Percentiles rank a stretch among this genome's conserved stretches.
phyloP scores from a whole-genome alignment of 2,888 invertebrate genomes.

The Agonum fuliginosum region DNA sequence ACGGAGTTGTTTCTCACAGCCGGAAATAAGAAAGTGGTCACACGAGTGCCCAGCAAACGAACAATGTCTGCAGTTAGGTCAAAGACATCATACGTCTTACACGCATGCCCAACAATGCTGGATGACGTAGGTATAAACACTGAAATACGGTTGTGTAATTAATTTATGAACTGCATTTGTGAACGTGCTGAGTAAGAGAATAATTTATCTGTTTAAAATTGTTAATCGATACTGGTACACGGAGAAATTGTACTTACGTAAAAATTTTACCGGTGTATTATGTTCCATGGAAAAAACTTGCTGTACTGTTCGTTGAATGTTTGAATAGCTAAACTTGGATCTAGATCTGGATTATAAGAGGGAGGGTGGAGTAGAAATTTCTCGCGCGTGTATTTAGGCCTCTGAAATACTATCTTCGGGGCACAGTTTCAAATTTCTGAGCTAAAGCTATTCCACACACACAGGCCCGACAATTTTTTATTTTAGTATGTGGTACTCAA shows the following conservation, averaged over 20 bases:
- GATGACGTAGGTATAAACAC: conserved; percentile 18
- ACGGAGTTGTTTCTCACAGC: conserved; percentile 1
- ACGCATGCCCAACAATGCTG: conserved; percentile 41
- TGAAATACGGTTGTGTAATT: conserved; percentile 3
- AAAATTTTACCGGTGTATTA: conserved; percentile 2
- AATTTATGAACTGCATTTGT: conserved; percentile 18
- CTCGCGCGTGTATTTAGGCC: too few species aligned
- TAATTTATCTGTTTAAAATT: conserved; percentile 7
- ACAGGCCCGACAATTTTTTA: too few species aligned
- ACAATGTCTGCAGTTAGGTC: conserved; percentile 26
- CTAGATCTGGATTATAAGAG: background rate
- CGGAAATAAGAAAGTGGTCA: conserved; percentile 57
- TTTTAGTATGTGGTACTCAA: too few species aligned
- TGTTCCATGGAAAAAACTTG: background rate
- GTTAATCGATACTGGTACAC: background rate
- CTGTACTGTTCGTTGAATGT: background rate
- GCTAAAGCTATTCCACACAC: too few species aligned
- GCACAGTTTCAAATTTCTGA: too few species aligned
- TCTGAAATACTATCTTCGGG: too few species aligned
- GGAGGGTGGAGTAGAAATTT: too few species aligned
- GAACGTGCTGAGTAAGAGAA: background rate
- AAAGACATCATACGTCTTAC: conserved; percentile 6
- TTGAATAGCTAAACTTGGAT: too few species aligned
- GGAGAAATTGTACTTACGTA: conserved; percentile 11
- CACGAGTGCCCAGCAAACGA: conserved; percentile 24